A percentile compares a stretch with the other conserved stretches of the same genome.
Evolutionary conservation across 2,888 invertebrate genomes (phyloP).

Genomic region (Germaria angustata): DNA sequence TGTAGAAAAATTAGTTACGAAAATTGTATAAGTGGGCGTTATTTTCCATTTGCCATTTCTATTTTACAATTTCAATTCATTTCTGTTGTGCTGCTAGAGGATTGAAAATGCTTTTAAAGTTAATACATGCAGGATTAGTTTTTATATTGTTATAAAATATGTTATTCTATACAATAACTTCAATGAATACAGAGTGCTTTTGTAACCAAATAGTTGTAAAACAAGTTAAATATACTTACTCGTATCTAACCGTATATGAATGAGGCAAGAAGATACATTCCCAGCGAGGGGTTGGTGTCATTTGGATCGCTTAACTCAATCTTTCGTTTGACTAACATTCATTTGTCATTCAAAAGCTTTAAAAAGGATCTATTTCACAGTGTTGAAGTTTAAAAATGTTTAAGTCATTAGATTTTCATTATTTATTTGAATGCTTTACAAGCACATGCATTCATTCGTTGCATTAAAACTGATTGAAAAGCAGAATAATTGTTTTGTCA

Average conservation of each 20-base stretch:
- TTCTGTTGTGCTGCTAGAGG: conserved; percentile 41
- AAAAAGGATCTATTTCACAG: conserved; percentile 72
- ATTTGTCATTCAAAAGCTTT: conserved; percentile 76
- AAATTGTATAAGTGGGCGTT: conserved; percentile 56
- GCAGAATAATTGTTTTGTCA: background rate
- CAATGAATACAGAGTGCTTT: conserved; percentile 15
- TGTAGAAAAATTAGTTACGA: conserved; percentile 67
- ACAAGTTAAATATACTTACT: conserved; percentile 1
- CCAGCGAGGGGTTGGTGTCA: conserved; percentile 65
- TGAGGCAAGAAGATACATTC: background rate
- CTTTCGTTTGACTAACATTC: conserved; percentile 7
- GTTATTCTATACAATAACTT: conserved; percentile 39
- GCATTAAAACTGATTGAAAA: background rate
- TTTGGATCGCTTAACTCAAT: conserved; percentile 37
- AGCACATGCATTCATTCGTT: conserved; percentile 34
- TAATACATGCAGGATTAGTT: conserved; percentile 66
- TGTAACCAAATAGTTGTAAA: conserved; percentile 48
- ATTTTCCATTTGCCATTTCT: conserved; percentile 19
- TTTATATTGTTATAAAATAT: conserved; percentile 49
- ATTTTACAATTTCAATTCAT: conserved; percentile 56
- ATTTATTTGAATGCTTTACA: conserved; percentile 74
- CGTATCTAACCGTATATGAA: conserved; percentile 6
- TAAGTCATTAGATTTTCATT: conserved; percentile 79
- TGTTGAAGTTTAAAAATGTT: conserved; percentile 75
- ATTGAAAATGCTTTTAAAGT: conserved; percentile 67